These are phyloP conservation scores for Hylaeus volcanicus DNA, from an alignment of 1,140 invertebrate genomes.

Conservation along the genomic window DNA sequence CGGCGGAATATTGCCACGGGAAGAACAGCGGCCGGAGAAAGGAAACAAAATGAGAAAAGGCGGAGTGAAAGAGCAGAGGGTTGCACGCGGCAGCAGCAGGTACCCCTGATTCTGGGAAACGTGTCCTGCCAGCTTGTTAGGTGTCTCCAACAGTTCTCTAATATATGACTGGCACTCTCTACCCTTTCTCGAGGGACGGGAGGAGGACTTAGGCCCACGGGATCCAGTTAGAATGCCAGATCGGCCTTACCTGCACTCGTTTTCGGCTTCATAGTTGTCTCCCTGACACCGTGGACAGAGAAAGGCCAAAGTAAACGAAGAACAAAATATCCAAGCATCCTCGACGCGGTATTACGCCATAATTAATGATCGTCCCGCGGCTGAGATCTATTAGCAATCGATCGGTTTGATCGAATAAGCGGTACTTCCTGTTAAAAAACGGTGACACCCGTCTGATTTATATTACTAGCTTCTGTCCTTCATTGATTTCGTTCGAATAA, in stretches of 20 bases:
- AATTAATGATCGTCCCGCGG: constrained; percentile 60
- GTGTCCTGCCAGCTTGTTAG: constrained; percentile 78
- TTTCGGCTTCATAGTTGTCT: background rate
- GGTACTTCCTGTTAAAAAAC: constrained; percentile 36
- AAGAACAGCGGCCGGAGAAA: background rate
- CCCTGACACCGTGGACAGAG: background rate
- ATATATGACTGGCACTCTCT: constrained; percentile 75
- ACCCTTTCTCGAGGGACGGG: constrained; percentile 58
- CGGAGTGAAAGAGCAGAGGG: constrained; percentile 44
- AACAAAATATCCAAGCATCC: constrained; percentile 16
- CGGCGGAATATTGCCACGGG: constrained; percentile 45
- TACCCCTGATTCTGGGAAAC: constrained; percentile 75
- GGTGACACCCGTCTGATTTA: constrained; percentile 11
- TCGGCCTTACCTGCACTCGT: constrained; percentile 55
- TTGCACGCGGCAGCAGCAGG: constrained; percentile 47
- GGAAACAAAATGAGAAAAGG: constrained; percentile 53
- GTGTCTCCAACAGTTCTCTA: constrained; percentile 77
- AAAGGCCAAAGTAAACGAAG: background rate
- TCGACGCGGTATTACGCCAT: constrained; percentile 55
- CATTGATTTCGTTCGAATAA: constrained; percentile 28
- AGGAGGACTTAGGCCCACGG: constrained; percentile 32
- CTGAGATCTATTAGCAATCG: constrained; percentile 59
- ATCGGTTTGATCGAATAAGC: constrained; percentile 54
- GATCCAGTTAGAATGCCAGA: constrained; percentile 55
- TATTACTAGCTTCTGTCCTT: constrained; percentile 7